These are phyloP conservation scores for Heterotis niloticus DNA, from an alignment of 2,113 vertebrate genomes.

Conservation along the genomic window DNA sequence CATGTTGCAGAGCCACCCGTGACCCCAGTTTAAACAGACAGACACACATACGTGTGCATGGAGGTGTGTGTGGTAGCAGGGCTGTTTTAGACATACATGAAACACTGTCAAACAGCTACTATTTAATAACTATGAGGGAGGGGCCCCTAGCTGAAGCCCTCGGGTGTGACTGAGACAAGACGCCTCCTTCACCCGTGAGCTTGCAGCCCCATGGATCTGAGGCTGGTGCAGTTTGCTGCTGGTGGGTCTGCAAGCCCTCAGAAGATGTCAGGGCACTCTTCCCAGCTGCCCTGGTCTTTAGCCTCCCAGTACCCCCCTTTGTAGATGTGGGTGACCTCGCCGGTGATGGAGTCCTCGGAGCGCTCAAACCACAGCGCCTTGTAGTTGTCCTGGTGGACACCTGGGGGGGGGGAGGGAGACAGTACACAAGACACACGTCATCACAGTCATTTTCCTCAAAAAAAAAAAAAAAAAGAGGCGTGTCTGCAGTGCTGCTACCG, in stretches of 20 bases:
- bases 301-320: slow-evolving; percentile 92
- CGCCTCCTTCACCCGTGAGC: background rate
- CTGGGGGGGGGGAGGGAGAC: slow-evolving; percentile 48
- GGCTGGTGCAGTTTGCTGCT: background rate
- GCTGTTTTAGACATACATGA: background rate
- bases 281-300: slow-evolving; percentile 79
- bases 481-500: background rate
- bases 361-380: slow-evolving; percentile 88
- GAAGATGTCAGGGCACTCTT: slow-evolving; percentile 83
- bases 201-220: background rate
- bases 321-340: slow-evolving; percentile 84
- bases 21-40: background rate
- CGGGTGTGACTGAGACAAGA: slow-evolving; percentile 3
- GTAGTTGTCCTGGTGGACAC: slow-evolving; percentile 74
- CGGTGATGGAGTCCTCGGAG: slow-evolving; percentile 72
- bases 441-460: background rate
- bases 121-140: slow-evolving; percentile 13
- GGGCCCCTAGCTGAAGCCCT: background rate
- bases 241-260: slow-evolving; percentile 37
- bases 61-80: background rate
- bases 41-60: background rate
- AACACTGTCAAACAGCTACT: background rate
- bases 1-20: background rate
- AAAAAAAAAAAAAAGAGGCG: background rate
- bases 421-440: background rate